Evolutionary conservation across 2,888 invertebrate species (phyloP), one percentile per base, ranked within the genome.

Genomic region (Andrena marginata): DNA sequence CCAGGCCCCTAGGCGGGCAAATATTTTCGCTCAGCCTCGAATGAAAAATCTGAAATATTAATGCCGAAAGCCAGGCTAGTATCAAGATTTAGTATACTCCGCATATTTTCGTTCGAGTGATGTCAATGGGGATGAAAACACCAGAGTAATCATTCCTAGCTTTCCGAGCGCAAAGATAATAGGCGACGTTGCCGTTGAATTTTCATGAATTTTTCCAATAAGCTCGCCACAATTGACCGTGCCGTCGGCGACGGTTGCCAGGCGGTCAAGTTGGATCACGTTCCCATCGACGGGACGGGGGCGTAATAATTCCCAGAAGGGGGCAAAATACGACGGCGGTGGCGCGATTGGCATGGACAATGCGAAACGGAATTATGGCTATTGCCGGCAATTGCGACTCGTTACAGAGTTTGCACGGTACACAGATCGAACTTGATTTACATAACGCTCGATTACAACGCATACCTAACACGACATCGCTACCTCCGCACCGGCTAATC

Each of bases 361-460:
- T 84, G 63, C 67, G 67, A 70, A 56, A 60, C 65, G 67, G 85
- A 80, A 85, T 86, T 80, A 80, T 71, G 59, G 65, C 62, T 75
- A 82, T 87, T 75, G 78, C 69, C 16, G 71, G 74, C 79, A 82
- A 88, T 86, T 84, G 85, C 72, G 62, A 77, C 80, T 88, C 71
- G 88, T 88, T 88, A 85, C 70, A 60, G 64, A 63, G 80, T 80
- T 80, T 77, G 67, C 74, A 26, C n/a, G 65, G 64, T 74, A 64
- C 54, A 76, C 71, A 76, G 75, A 72, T 79, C 84, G 78, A 81
- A 77, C 65, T 48, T 33, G 59, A 84, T 84, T 85, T 84, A 71
- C 77, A 83, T 80, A 78, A 65, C 62, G 60, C 33, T 62, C 59
- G 62, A 56, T 69, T 77, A 71, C 59, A 31, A 26, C 48, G 51